Evolutionary conservation across 2,888 invertebrate genomes (phyloP).

Genomic region (Xanthia togata): DNA sequence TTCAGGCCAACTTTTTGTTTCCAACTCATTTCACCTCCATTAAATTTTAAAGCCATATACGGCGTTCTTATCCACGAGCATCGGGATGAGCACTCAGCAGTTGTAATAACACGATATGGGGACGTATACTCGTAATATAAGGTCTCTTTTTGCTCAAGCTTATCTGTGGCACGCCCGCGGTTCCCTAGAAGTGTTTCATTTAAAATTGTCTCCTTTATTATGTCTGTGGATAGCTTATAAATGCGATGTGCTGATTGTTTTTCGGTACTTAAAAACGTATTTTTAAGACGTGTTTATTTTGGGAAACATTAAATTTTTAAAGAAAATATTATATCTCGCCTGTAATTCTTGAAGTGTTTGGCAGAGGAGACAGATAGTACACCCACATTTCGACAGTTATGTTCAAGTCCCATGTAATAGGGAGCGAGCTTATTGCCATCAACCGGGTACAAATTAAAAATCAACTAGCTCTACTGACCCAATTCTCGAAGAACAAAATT

Average conservation of each 20-base stretch:
- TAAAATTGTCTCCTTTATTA: constrained; percentile 69
- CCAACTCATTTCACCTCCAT: background rate
- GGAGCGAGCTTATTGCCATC: too few species aligned
- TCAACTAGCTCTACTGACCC: background rate
- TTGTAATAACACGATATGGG: constrained; percentile 84
- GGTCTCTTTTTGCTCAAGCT: constrained; percentile 79
- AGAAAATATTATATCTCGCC: too few species aligned
- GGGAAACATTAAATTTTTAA: too few species aligned
- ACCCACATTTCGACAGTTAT: too few species aligned
- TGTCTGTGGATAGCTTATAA: constrained; percentile 24
- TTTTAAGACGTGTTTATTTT: background rate
- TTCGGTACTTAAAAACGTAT: background rate
- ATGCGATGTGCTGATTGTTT: constrained; percentile 33
- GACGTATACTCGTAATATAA: constrained; percentile 80
- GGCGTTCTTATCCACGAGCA: constrained; percentile 53
- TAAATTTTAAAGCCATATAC: constrained; percentile 63
- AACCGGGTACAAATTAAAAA: too few species aligned
- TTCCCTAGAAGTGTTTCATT: constrained; percentile 73
- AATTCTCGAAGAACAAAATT: background rate
- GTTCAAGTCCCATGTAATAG: too few species aligned
- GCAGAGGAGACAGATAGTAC: too few species aligned
- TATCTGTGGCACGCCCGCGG: constrained; percentile 68
- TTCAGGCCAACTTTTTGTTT: background rate
- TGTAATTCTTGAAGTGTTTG: too few species aligned
- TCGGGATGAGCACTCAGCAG: constrained; percentile 71